Conservation (phyloP, 2,797 vertebrate genomes). For the Streptopelia turtur region DNA sequence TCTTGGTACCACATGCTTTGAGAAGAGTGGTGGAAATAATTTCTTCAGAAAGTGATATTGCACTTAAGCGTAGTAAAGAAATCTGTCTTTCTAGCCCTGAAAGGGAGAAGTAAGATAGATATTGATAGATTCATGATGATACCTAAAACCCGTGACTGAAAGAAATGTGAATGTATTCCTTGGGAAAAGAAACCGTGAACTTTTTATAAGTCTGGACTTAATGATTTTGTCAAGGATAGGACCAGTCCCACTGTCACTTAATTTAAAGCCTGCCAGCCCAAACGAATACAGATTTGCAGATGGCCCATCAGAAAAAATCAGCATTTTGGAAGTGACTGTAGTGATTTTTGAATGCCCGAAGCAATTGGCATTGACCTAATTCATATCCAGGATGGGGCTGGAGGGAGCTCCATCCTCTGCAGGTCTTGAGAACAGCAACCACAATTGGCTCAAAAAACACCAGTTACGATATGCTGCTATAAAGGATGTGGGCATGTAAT, state of each 20-base stretch:
- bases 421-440: not conserved
- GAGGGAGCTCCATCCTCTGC: not conserved
- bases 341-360: not conserved
- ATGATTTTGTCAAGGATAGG: not conserved
- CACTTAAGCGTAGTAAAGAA: not conserved
- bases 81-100: not conserved
- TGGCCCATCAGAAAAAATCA: not conserved
- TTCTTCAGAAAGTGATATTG: conserved; percentile 12
- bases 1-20: not conserved
- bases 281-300: not conserved
- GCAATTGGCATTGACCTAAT: not conserved
- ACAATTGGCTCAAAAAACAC: not conserved
- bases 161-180: conserved; percentile 59
- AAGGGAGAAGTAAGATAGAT: conserved; percentile 4
- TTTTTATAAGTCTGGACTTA: not conserved
- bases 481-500: not conserved
- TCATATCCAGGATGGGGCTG: not conserved
- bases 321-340: not conserved
- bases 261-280: not conserved
- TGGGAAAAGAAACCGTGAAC: conserved; percentile 17
- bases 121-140: not conserved
- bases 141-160: conserved; percentile 21
- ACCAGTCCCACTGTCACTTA: not conserved
- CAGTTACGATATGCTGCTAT: fast-evolving
- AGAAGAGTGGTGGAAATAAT: not conserved